Conservation (phyloP, 2,888 invertebrate species). For the Entomobrya multifasciata region DNA sequence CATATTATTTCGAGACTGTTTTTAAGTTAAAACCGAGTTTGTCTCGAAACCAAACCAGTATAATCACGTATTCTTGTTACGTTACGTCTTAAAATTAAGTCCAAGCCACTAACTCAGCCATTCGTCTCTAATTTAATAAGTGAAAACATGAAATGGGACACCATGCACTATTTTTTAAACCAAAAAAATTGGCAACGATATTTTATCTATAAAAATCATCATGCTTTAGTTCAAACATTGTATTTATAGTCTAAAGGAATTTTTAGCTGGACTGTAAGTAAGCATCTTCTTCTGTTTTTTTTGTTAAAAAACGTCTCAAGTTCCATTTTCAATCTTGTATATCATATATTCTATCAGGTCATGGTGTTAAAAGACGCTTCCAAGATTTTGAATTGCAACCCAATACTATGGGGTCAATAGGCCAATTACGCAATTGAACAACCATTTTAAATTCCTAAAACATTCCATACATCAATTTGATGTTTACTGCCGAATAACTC, state of each 20-base stretch:
- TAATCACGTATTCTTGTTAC: neutral
- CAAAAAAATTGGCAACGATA: slow-evolving; percentile 39
- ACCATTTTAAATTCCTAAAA: neutral
- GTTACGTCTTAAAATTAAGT: neutral
- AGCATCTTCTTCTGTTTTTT: neutral
- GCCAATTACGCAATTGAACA: slow-evolving; percentile 3
- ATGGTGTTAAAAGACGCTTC: too few relatives aligned
- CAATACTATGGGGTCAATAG: slow-evolving; percentile 45
- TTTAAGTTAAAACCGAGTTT: neutral
- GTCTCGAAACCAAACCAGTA: neutral
- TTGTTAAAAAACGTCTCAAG: neutral
- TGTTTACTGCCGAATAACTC: too few relatives aligned
- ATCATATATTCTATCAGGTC: too few relatives aligned
- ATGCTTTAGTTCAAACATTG: too few relatives aligned
- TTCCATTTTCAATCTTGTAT: too few relatives aligned
- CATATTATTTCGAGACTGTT: neutral
- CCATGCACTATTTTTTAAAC: neutral
- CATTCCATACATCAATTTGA: neutral
- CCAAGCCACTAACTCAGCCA: slow-evolving; percentile 9
- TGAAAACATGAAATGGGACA: slow-evolving; percentile 36
- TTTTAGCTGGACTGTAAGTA: neutral
- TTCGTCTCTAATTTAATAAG: slow-evolving; percentile 26
- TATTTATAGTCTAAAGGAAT: neutral
- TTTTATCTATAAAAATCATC: neutral
- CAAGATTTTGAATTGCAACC: too few relatives aligned